Percentiles rank a stretch among this genome's conserved stretches.
Conservation (phyloP, 37 sponge, comb jelly and placozoan genomes). For the Haliclona indistincta region DNA sequence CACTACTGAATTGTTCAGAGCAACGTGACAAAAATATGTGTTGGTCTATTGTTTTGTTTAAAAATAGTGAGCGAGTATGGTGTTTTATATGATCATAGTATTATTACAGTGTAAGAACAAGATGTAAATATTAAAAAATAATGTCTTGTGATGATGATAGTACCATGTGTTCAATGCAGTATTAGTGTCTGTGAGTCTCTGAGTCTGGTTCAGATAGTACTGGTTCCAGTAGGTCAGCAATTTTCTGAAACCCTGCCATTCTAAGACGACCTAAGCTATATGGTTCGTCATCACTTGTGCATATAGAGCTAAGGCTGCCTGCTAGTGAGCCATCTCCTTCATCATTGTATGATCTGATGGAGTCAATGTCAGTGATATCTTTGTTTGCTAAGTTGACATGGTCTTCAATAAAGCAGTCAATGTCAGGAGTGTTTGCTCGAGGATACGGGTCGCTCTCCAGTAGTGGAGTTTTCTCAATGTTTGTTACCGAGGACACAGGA, state of each 20-base stretch:
- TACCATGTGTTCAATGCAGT: no score
- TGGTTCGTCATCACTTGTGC: conserved; percentile 19
- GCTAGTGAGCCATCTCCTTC: conserved; percentile 20
- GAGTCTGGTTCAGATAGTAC: neutral
- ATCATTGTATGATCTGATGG: conserved; percentile 24
- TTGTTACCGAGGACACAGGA: neutral
- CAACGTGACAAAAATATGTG: no score
- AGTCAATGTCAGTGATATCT: conserved; percentile 27
- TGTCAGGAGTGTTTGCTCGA: conserved; percentile 38
- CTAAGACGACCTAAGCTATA: conserved; percentile 38
- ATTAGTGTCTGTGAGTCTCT: no score
- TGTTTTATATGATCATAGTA: no score
- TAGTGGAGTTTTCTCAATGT: neutral
- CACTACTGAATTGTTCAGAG: no score
- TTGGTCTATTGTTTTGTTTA: no score
- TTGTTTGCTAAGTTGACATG: conserved; percentile 12
- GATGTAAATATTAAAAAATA: no score
- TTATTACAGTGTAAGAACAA: no score
- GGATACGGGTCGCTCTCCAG: neutral
- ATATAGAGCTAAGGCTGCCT: conserved; percentile 40
- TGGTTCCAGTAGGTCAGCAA: conserved; percentile 17
- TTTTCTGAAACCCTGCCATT: conserved; percentile 40
- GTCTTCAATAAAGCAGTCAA: conserved; percentile 17
- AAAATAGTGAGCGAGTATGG: no score
- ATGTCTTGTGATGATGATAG: no score